A percentile compares a stretch with the other conserved stretches of the same genome.
These are phyloP conservation scores for Muscicapa adusta DNA, from an alignment of 2,113 vertebrate genomes.

Conservation along the genomic window DNA sequence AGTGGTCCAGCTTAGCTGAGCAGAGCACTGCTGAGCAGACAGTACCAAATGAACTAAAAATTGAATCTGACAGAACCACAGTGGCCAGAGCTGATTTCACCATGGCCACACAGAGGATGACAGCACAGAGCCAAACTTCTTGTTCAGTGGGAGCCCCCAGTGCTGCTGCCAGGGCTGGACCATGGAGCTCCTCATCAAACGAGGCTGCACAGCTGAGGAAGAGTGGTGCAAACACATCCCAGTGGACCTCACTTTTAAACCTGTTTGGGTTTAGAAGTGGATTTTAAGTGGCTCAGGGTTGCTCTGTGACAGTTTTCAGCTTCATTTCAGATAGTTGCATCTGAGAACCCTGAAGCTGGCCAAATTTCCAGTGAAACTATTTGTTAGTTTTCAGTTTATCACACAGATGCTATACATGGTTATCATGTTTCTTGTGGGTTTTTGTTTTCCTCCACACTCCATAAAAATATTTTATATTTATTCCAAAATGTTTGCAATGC, in stretches of 20 bases:
- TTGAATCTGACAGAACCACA: background rate
- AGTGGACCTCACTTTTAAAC: background rate
- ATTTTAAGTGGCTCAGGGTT: background rate
- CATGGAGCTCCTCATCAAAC: fast-evolving
- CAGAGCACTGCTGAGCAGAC: background rate
- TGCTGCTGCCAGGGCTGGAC: background rate
- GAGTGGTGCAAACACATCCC: background rate
- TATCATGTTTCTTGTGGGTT: background rate
- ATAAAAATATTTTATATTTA: slow-evolving; percentile 8
- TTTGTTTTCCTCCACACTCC: background rate
- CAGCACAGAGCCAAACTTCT: background rate
- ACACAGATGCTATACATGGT: background rate
- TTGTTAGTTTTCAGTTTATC: background rate
- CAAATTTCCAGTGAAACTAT: background rate
- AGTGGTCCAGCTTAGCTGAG: background rate
- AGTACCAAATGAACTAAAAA: background rate
- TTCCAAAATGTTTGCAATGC: background rate
- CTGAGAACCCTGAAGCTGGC: background rate
- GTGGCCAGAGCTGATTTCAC: background rate
- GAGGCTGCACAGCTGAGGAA: background rate
- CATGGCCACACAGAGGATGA: background rate
- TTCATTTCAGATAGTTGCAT: background rate
- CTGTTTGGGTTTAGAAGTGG: background rate
- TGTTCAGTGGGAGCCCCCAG: background rate
- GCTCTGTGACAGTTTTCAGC: background rate